Base-by-base conservation (phyloP, 1,140 invertebrate species). In the Aphelenchoides avenae region DNA sequence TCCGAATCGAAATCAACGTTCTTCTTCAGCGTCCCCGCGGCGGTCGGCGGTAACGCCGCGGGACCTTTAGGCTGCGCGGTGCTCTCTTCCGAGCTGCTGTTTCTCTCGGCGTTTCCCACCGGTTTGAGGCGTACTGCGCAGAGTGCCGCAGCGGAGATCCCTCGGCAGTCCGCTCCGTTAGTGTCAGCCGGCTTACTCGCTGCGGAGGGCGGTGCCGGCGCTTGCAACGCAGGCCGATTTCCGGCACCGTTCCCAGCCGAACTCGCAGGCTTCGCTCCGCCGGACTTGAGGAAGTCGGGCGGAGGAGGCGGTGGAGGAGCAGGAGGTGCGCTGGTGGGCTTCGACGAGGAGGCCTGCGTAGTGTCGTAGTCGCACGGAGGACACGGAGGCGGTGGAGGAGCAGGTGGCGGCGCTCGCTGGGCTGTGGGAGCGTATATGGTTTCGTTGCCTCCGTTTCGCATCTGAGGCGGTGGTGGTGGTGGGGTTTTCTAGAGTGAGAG, bases 1-100 rank as follows among this genome's bases (percentile, higher is more conserved):
- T 75, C 73, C n/a, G 56, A 48, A 36, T 77, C 67, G 52, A 75
- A 75, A 52, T 75, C 69, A 13, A 53, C 26, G 3, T 24, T 22
- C 13, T 29, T 64, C 27, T 52, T 52, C 26, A 7, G n/a, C 13
- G 57, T 4, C n/a, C n/a, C n/a, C n/a, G n/a, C n/a, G 11, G 46
- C 22, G 20, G 39, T 56, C 41, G 64, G 57, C 11, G 42, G 30
- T 0, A n/a, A 3, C 15, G 31, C 18, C 26, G 5, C 4, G 4
- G 26, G 39, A 51, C 5, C 26, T 59, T 27, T 52, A 24, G 9
- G 26, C 27, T 37, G n/a, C 11, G 11, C 22, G 27, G 11, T 51
- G 29, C 43, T 9, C 22, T 13, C 13, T 5, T 53, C 40, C 7
- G 7, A 15, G 13, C 15, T 52, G 22, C n/a, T 49, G 11, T 22